phyloP scores from a whole-genome alignment of 2,888 invertebrate genomes.

The Idaea dimidiata region DNA sequence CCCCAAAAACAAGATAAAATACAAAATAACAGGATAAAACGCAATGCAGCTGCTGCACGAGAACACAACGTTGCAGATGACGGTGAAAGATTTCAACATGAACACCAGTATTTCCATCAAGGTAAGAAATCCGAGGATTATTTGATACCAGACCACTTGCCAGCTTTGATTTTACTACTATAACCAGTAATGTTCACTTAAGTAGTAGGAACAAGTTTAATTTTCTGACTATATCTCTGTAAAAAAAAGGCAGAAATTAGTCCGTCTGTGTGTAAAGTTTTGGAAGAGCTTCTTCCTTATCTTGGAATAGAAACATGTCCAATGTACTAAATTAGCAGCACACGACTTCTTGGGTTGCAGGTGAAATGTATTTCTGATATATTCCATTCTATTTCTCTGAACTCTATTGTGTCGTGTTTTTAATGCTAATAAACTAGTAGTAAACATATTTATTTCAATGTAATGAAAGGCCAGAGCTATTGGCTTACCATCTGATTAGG shows the following conservation, averaged over 20 bases:
- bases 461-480: background rate
- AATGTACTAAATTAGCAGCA: background rate
- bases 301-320: background rate
- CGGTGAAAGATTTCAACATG: slow-evolving; percentile 46
- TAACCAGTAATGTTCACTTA: no score
- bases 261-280: background rate
- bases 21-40: slow-evolving; percentile 21
- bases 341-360: no score
- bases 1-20: slow-evolving; percentile 11
- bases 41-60: slow-evolving; percentile 67
- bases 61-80: slow-evolving; percentile 43
- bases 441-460: background rate
- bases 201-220: no score
- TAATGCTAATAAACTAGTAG: no score
- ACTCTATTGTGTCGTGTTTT: no score
- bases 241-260: no score
- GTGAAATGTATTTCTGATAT: no score
- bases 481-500: background rate
- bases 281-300: background rate
- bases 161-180: slow-evolving; percentile 3
- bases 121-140: slow-evolving; percentile 11
- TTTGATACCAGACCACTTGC: background rate
- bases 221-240: no score
- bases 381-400: no score
- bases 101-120: slow-evolving; percentile 38